phyloP scores from a whole-genome alignment of 2,797 vertebrate genomes.

The Gallinago nigripennis region DNA sequence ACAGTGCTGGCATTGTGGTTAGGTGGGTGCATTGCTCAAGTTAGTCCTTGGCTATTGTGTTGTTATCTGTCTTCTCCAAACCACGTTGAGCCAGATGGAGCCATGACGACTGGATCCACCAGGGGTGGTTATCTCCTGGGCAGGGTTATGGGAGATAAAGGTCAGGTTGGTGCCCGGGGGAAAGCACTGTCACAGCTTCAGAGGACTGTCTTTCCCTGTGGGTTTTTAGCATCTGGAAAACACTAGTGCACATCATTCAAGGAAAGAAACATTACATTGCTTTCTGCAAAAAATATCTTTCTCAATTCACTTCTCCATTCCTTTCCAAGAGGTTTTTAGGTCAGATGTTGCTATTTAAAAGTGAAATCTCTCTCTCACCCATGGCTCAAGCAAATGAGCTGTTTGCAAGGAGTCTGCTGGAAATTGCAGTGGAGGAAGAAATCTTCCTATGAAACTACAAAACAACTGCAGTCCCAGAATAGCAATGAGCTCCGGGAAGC shows the following conservation, averaged over 20 bases:
- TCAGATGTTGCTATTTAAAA: background rate
- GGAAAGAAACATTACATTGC: background rate
- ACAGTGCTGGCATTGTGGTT: background rate
- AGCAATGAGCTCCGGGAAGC: background rate
- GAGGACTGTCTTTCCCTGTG: background rate
- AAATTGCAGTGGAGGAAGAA: slow-evolving; percentile 6
- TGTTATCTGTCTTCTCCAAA: background rate
- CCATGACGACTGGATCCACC: background rate
- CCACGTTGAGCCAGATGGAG: background rate
- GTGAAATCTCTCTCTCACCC: background rate
- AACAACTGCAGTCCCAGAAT: slow-evolving; percentile 31
- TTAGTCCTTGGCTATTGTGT: background rate
- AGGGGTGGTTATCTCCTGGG: background rate
- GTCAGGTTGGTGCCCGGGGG: background rate
- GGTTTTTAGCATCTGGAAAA: background rate
- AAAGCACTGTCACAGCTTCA: background rate
- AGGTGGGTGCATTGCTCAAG: background rate
- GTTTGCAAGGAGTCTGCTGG: background rate
- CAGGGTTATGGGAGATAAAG: background rate
- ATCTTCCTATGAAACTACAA: background rate
- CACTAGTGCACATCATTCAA: background rate
- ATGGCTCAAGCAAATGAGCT: background rate
- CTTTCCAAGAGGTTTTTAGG: background rate
- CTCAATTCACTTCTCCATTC: background rate
- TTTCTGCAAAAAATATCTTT: background rate